phyloP scores from a whole-genome alignment of 2,797 vertebrate genomes.

The Florisuga fusca region DNA sequence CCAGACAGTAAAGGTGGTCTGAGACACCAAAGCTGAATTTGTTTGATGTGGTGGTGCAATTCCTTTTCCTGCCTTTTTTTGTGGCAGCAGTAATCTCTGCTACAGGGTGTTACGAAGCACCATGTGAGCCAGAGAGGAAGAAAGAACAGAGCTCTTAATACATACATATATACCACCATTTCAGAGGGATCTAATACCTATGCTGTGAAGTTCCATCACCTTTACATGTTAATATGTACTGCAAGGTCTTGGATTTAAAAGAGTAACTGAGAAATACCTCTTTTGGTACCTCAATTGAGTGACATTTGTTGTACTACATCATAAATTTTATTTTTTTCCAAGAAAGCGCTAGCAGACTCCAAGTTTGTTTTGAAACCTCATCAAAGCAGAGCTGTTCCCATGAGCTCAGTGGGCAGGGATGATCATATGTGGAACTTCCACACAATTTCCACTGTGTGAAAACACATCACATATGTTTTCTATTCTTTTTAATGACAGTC shows the following conservation, averaged over 20 bases:
- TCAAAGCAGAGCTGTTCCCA: not conserved
- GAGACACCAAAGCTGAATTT: not conserved
- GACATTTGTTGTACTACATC: not conserved
- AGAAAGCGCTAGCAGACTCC: not conserved
- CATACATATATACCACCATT: not conserved
- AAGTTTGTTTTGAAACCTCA: not conserved
- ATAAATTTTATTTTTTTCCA: not conserved
- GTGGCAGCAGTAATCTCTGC: not conserved
- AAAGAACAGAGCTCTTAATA: not conserved
- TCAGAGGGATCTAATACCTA: not conserved
- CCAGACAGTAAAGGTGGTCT: not conserved
- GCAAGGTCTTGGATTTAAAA: not conserved
- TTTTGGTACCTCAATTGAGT: not conserved
- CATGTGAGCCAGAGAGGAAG: not conserved
- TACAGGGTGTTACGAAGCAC: not conserved
- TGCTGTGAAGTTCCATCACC: not conserved
- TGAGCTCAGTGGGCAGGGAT: not conserved
- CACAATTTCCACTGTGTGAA: not conserved
- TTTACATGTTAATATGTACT: not conserved
- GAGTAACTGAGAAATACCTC: not conserved
- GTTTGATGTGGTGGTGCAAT: fast-evolving
- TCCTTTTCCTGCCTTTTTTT: not conserved
- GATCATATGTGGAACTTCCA: conserved; percentile 6
- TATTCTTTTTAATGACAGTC: conserved; percentile 47
- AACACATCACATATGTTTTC: conserved; percentile 12